Evolutionary conservation across 1,140 invertebrate genomes (phyloP), one percentile per base, ranked within the genome.

Genomic region (Drosophila kanapiae): DNA sequence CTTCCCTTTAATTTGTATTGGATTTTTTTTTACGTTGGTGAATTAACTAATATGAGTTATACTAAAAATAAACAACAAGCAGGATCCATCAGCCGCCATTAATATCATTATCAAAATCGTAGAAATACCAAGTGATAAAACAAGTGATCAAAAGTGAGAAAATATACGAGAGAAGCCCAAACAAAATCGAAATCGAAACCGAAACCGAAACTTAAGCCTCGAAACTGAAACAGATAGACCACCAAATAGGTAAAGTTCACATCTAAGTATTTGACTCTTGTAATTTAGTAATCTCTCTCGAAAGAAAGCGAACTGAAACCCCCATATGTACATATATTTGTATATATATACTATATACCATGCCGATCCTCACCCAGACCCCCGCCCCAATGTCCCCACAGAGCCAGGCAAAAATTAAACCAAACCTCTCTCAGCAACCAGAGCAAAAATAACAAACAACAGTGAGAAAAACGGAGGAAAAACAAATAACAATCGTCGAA

Each of bases 201-300:
- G 70, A 16, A 35, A 68, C 33, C 38, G 29, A 77, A 74, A 18
- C 31, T 48, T 10, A 10, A 53, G 35, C n/a, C 48, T 40, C 6
- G 13, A 49, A 51, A 58, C 40, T 64, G 51, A 78, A 48, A 64
- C 64, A 58, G 70, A 83, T 56, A 69, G 72, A 63, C 68, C 68
- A 63, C 29, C 64, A 84, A 81, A 90, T 88, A 88, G 84, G 84
- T 88, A 88, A 88, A 80, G 84, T 88, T 88, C 65, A 68, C 53
- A 80, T 68, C 53, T 56, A 75, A 75, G 59, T 79, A 49, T 68
- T 75, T 65, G 67, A 45, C 37, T 48, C 60, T 53, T 51, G 42
- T 43, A 47, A 51, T 63, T 56, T 49, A 48, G 27, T 59, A 74
- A 67, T 61, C 60, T 43, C 27, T 31, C 23, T 40, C 47, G 49